Percentiles rank a stretch among this genome's conserved stretches.
These are phyloP conservation scores for Okamejei kenojei DNA, from an alignment of 2,797 vertebrate genomes.

Conservation along the genomic window DNA sequence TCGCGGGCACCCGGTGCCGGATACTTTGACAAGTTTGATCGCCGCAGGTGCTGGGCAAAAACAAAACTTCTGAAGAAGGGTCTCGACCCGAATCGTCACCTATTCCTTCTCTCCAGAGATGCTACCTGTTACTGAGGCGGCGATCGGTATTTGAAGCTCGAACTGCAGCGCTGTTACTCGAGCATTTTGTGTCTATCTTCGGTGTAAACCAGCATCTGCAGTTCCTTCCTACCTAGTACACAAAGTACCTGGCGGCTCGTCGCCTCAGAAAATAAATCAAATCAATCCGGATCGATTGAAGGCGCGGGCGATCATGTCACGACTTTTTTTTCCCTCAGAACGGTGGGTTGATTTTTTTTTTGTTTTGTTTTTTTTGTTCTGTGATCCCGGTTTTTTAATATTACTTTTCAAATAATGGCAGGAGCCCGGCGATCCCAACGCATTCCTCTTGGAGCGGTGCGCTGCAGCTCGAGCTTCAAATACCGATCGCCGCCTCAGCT, in stretches of 20 bases:
- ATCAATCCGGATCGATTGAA: background rate
- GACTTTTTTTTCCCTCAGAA: background rate
- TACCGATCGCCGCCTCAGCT: background rate
- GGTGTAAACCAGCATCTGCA: too few species aligned
- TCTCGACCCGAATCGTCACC: too few species aligned
- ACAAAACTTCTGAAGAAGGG: too few species aligned
- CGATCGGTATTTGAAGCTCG: too few species aligned
- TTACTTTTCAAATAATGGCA: background rate
- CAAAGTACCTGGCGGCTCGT: background rate
- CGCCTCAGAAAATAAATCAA: background rate
- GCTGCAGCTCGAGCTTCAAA: conserved; percentile 28
- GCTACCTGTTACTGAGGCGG: too few species aligned
- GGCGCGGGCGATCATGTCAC: background rate
- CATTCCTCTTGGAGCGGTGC: background rate
- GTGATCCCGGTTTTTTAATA: background rate
- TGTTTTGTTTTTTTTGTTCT: too few species aligned
- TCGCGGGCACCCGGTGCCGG: background rate
- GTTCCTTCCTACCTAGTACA: too few species aligned
- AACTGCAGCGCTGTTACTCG: too few species aligned
- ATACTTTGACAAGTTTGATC: background rate
- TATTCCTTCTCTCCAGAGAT: too few species aligned
- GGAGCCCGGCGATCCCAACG: background rate
- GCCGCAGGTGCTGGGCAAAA: background rate
- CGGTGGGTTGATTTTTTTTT: too few species aligned
- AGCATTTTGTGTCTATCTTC: too few species aligned